phyloP scores from a whole-genome alignment of 2,888 invertebrate genomes.

The Hirtodrosophila histrioides region DNA sequence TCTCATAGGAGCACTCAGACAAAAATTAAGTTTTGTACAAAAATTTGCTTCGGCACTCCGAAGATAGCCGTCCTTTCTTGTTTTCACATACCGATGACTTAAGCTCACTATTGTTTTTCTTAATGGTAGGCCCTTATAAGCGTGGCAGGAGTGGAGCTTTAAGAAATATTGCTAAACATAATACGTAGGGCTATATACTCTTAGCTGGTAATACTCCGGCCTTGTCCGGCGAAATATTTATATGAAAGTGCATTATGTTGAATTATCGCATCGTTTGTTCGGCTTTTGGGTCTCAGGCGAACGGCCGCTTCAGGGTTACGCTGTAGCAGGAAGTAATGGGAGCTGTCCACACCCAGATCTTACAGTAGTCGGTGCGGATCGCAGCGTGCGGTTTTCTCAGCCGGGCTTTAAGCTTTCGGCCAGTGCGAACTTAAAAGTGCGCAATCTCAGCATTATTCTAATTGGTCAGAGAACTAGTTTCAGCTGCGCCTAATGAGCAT shows the following conservation, averaged over 20 bases:
- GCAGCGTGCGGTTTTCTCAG: not conserved
- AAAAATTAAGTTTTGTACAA: too few species aligned
- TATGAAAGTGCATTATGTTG: not conserved
- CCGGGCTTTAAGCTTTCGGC: slow-evolving; percentile 18
- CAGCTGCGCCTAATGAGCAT: slow-evolving; percentile 45
- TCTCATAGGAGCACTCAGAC: too few species aligned
- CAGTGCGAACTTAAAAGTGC: slow-evolving; percentile 22
- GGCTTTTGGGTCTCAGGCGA: slow-evolving; percentile 32
- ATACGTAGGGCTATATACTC: too few species aligned
- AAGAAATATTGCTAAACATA: too few species aligned
- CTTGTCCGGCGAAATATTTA: too few species aligned
- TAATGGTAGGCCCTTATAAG: too few species aligned
- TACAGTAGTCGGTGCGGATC: not conserved
- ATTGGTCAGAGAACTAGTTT: slow-evolving; percentile 74
- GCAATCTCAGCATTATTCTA: slow-evolving; percentile 66
- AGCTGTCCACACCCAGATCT: slow-evolving; percentile 39
- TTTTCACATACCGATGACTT: too few species aligned
- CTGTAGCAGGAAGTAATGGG: slow-evolving; percentile 65
- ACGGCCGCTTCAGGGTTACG: slow-evolving; percentile 65
- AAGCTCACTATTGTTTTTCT: too few species aligned
- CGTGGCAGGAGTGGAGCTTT: too few species aligned
- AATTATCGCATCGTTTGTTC: not conserved
- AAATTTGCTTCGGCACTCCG: too few species aligned
- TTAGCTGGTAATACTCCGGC: too few species aligned
- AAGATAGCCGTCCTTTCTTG: too few species aligned